Conservation (phyloP, 2,113 vertebrate genomes). For the Pedetes capensis region DNA sequence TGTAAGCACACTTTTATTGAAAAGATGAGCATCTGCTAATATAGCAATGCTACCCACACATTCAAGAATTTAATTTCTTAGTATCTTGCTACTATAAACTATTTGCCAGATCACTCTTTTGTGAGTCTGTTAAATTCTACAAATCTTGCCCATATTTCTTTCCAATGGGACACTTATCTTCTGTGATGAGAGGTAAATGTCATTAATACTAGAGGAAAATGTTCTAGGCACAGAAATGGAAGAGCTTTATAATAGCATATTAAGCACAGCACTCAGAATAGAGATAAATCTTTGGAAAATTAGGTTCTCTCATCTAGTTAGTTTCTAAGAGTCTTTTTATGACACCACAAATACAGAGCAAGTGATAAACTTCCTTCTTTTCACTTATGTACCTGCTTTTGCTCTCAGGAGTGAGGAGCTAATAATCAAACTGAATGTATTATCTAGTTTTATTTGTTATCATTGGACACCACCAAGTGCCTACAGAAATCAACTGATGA, state of each 20-base stretch:
- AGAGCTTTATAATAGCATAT: constrained; percentile 64
- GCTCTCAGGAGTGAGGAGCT: neutral
- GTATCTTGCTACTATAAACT: constrained; percentile 75
- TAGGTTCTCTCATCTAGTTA: neutral
- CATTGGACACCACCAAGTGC: neutral
- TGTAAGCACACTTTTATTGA: constrained; percentile 80
- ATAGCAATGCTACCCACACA: constrained; percentile 67
- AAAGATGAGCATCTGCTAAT: constrained; percentile 77
- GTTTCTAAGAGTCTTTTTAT: neutral
- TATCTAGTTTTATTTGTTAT: constrained; percentile 34
- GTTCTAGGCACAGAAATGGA: constrained; percentile 64
- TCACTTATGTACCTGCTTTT: neutral
- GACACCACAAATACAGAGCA: neutral
- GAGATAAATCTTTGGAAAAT: constrained; percentile 58
- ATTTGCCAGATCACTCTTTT: constrained; percentile 72
- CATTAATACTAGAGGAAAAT: constrained; percentile 62
- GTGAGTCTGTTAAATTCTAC: constrained; percentile 69
- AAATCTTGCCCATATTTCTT: constrained; percentile 73
- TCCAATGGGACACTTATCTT: constrained; percentile 73
- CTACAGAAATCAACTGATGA: constrained; percentile 6
- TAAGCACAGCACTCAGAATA: constrained; percentile 62
- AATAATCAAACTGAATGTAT: neutral
- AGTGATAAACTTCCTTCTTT: neutral
- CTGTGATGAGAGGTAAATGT: constrained; percentile 75
- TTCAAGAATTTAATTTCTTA: constrained; percentile 74